Evolutionary conservation across 2,113 vertebrate genomes (phyloP).

Genomic region (Cyanoderma ruficeps): DNA sequence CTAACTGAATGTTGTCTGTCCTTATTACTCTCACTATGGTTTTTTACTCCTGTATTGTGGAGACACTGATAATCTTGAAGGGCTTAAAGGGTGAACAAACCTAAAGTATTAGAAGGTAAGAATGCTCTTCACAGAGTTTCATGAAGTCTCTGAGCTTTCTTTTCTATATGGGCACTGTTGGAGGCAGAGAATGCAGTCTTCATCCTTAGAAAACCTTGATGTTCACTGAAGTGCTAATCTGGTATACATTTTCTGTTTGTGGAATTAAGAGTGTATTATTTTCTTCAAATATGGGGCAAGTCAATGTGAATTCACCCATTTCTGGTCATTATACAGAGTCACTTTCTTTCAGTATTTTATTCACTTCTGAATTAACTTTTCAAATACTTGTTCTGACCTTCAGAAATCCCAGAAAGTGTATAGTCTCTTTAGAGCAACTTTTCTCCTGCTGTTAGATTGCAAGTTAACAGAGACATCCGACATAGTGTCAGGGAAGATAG

Average conservation of each 20-base stretch:
- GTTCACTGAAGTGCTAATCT: neutral
- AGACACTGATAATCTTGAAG: neutral
- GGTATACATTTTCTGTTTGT: neutral
- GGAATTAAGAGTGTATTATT: neutral
- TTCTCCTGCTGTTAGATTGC: neutral
- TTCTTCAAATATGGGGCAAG: neutral
- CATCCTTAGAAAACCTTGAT: neutral
- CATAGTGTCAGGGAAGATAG: neutral
- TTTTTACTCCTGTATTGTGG: neutral
- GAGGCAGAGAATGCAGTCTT: neutral
- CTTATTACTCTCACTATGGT: neutral
- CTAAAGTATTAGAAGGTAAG: neutral
- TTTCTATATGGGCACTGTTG: neutral
- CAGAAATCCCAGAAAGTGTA: neutral
- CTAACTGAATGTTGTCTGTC: neutral
- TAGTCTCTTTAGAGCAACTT: neutral
- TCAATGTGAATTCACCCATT: neutral
- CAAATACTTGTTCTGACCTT: neutral
- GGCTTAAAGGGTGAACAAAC: neutral
- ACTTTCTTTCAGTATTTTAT: neutral
- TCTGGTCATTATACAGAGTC: neutral
- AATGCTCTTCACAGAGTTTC: neutral
- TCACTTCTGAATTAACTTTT: neutral
- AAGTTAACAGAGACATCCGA: neutral
- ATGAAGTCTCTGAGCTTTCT: neutral